Evolutionary conservation across 2,888 invertebrate species (phyloP), one percentile per base, ranked within the genome.

Genomic region (Meghimatium bilineatum): DNA sequence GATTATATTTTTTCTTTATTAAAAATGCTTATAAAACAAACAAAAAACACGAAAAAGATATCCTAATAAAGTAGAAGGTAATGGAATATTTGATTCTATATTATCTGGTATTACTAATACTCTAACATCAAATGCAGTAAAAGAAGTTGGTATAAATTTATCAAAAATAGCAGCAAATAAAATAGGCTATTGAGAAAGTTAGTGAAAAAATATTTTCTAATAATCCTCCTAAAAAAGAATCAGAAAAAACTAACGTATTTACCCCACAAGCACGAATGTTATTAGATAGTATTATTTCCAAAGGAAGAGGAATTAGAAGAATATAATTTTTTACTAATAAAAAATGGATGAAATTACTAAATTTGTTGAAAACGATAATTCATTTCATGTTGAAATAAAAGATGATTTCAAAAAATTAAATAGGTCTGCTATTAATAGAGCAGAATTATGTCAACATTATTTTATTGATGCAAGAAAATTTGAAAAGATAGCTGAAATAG

Each of bases 81-180:
- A 44, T 10, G 72, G 72, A 49, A n/a, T 74, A 1, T 74, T 44
- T 6, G 72, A 74, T 49, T n/a, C 12, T 29, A 12, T 74, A 49
- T 5, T 74, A 0, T 49, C 49, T 74, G 49, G 49, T 49, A 17
- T 74, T 49, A 74, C 72, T 56, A 56, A 20, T 56, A 17, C 56
- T 56, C 14, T 20, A 23, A 5, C 5, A 26, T 17, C 56, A 29
- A 49, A 49, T 29, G 49, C 49, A 1, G n/a, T 36, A 8, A 74
- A 74, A 49, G 72, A 74, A 74, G 72, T 49, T 49, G 72, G 10
- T 49, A 49, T 74, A 49, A 74, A 74, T 74, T 44, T 74, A 49
- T 26, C 29, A 29, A 74, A 74, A 49, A 74, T n/a, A 74, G 72
- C 72, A 29, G 72, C 49, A 6, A 56, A 8, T 23, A 56, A 56